Evolutionary conservation across 2,888 invertebrate genomes (phyloP), one percentile per base, ranked within the genome.

Genomic region (Orgyia antiqua): DNA sequence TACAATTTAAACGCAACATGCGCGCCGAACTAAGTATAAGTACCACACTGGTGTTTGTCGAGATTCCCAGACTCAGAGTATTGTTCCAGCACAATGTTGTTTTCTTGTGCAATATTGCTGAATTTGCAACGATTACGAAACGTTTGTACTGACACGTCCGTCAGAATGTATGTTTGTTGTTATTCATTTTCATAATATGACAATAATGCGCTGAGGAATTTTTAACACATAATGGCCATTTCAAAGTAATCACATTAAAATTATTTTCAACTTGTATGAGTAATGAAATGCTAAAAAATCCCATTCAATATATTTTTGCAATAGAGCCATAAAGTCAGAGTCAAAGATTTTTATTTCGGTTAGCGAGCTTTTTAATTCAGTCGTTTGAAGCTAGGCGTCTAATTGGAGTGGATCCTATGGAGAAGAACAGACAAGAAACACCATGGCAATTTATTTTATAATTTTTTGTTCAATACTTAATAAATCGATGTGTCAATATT

Each of bases 101-200:
- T 71, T 67, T 71, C 70, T 82, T 83, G 75, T 65, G 76, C 73
- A 83, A 82, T 70, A 70, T 64, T 59, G 73, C 75, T 76, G 72
- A 75, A 78, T 77, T 73, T 61, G 72, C 78, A 68, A 51, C 60
- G 58, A 64, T 80, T 79, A 70, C 69, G 65, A 68, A 74, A 78
- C 62, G 44, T 53, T 64, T 56, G 54, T 62, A 56, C 61, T 51
- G 58, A 63, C 68, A 69, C 69, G 71, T 78, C 68, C 67, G 71
- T 61, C 57, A 55, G 52, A 39, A 53, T 43, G 59, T 51, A 51
- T 63, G 68, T 69, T 67, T 68, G 67, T 58, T 51, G 59, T 70
- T 65, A 58, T 66, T 66, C 68, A 68, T 66, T 65, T 74, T 68
- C 63, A 66, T 55, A 44, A 41, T 15, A 20, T 13, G 15, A 4